These are phyloP conservation scores for Zaprionus nigranus DNA, from an alignment of 1,140 invertebrate genomes.

Conservation along the genomic window DNA sequence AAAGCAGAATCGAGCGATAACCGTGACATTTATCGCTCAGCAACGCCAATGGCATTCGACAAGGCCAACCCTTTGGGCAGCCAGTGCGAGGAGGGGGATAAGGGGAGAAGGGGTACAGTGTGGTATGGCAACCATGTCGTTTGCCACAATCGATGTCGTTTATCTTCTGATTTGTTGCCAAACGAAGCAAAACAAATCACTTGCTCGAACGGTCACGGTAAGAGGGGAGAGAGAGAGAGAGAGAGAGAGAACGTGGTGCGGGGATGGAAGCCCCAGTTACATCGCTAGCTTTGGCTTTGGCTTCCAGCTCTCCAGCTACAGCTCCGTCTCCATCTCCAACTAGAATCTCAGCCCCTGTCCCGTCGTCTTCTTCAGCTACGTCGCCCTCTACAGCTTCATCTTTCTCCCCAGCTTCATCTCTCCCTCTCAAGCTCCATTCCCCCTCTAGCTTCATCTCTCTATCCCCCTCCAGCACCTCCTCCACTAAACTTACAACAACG, in stretches of 20 bases:
- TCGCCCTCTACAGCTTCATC: too few relatives aligned
- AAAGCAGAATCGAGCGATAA: conserved; percentile 17
- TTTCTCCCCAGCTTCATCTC: too few relatives aligned
- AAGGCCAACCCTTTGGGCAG: conserved; percentile 43
- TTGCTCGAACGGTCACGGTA: conserved; percentile 59
- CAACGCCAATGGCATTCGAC: conserved; percentile 21
- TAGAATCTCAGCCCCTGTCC: background rate
- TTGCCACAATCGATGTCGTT: conserved; percentile 80
- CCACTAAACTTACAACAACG: conserved; percentile 35
- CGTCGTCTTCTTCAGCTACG: background rate
- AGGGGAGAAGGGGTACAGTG: background rate
- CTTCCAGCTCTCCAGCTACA: background rate
- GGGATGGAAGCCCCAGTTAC: background rate
- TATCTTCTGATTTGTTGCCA: conserved; percentile 82
- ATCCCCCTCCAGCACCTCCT: background rate
- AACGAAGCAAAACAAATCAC: conserved; percentile 82
- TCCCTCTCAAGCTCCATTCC: background rate
- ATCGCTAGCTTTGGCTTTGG: background rate
- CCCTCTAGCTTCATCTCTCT: background rate
- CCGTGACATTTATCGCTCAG: conserved; percentile 42
- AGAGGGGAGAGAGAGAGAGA: too few relatives aligned
- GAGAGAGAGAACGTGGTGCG: background rate
- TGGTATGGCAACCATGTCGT: conserved; percentile 58
- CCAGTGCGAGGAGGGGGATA: background rate
- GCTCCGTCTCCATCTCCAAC: conserved; percentile 38